Percentiles rank a stretch among this genome's conserved stretches.
Conservation (phyloP, 1,140 invertebrate genomes). For the Whitmania pigra region DNA sequence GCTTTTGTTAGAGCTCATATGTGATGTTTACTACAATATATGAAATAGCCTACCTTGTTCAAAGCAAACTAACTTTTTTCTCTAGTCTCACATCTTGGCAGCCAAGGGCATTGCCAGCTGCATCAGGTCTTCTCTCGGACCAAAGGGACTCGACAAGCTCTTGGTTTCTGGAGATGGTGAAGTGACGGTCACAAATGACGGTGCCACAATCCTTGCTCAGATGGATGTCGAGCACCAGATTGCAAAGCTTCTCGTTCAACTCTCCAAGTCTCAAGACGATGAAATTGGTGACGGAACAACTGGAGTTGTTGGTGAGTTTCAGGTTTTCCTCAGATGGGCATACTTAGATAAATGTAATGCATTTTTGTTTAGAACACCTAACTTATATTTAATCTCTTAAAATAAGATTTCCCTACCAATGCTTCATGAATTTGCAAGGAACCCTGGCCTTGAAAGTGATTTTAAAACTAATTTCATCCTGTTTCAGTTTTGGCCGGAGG, state of each 20-base stretch:
- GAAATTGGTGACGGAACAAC: slow-evolving; percentile 99
- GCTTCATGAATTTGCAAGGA: too few species aligned
- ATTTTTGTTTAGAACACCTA: too few species aligned
- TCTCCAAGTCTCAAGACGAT: slow-evolving; percentile 97
- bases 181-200: slow-evolving; percentile 95
- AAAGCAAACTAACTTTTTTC: slow-evolving; percentile 33
- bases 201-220: slow-evolving; percentile 93
- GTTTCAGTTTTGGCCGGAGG: slow-evolving; percentile 66
- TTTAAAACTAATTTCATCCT: not conserved
- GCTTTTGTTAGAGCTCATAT: too few species aligned
- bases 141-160: slow-evolving; percentile 54
- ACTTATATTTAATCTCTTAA: too few species aligned
- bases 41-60: not conserved
- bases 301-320: slow-evolving; percentile 70
- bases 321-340: not conserved
- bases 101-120: slow-evolving; percentile 77
- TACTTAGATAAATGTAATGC: too few species aligned
- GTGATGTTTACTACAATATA: not conserved
- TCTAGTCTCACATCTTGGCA: slow-evolving; percentile 88
- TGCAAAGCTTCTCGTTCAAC: slow-evolving; percentile 91
- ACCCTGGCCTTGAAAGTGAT: too few species aligned
- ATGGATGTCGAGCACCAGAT: slow-evolving; percentile 99
- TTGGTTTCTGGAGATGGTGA: slow-evolving; percentile 96
- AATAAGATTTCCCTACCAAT: too few species aligned
- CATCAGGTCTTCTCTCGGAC: slow-evolving; percentile 83